Conservation (phyloP, 2,797 vertebrate genomes). For the Coccyzus lansbergi region DNA sequence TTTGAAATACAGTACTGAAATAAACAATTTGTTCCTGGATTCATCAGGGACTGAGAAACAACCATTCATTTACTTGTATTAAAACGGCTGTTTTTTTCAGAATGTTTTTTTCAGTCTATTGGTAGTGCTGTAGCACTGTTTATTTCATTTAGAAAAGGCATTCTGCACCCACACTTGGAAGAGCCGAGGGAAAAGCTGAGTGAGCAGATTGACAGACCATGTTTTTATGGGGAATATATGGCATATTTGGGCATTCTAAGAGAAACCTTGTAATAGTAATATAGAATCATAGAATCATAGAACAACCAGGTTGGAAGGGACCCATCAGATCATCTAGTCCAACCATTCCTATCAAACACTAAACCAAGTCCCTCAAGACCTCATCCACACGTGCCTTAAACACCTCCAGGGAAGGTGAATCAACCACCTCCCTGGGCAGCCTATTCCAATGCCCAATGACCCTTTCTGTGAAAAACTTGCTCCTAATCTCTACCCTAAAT, state of each 20-base stretch:
- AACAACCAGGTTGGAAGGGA: too few relatives aligned
- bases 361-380: too few relatives aligned
- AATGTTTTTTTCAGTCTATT: not conserved
- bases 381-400: too few relatives aligned
- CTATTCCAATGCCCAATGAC: too few relatives aligned
- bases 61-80: not conserved
- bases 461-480: too few relatives aligned
- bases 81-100: not conserved
- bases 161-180: not conserved
- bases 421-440: too few relatives aligned
- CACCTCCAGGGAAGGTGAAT: too few relatives aligned
- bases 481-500: too few relatives aligned
- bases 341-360: too few relatives aligned
- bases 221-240: not conserved
- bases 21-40: not conserved
- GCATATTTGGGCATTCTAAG: not conserved
- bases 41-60: not conserved
- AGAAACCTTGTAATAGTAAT: not conserved
- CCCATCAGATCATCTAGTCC: too few relatives aligned
- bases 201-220: not conserved
- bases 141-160: not conserved
- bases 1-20: not conserved
- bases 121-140: not conserved
- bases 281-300: too few relatives aligned
- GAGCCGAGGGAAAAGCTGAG: not conserved